Conservation (phyloP, 2,888 invertebrate species). For the Peribatodes rhomboidaria region DNA sequence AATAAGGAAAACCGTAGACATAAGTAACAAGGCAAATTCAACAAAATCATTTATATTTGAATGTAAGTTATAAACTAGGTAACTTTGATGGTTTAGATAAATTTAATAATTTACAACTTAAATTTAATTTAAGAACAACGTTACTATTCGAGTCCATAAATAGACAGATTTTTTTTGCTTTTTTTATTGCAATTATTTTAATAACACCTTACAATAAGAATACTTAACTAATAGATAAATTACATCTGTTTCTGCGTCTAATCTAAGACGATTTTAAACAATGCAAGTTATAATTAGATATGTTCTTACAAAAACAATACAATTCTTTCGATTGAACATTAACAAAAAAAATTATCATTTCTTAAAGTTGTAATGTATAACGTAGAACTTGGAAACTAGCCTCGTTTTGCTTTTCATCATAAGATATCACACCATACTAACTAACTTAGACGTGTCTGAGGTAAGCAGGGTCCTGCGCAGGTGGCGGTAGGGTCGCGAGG, state of each 20-base stretch:
- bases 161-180: background rate
- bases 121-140: constrained; percentile 8
- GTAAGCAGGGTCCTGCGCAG: constrained; percentile 62
- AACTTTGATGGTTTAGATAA: background rate
- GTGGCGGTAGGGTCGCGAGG: constrained; percentile 88
- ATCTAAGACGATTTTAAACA: background rate
- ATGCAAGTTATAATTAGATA: background rate
- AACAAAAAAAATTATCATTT: too few relatives aligned
- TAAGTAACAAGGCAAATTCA: constrained; percentile 7
- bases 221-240: background rate
- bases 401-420: background rate
- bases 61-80: background rate
- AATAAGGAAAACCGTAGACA: constrained; percentile 5
- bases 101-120: background rate
- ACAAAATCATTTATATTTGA: constrained; percentile 6
- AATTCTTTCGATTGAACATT: background rate
- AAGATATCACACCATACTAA: too few relatives aligned
- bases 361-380: background rate
- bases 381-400: too few relatives aligned
- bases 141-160: background rate
- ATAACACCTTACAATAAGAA: background rate
- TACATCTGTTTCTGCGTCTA: background rate
- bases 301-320: too few relatives aligned
- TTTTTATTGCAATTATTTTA: background rate
- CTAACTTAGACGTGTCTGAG: constrained; percentile 47